Base-by-base conservation (phyloP, 2,113 vertebrate species). In the Herpailurus yagouaroundi region DNA sequence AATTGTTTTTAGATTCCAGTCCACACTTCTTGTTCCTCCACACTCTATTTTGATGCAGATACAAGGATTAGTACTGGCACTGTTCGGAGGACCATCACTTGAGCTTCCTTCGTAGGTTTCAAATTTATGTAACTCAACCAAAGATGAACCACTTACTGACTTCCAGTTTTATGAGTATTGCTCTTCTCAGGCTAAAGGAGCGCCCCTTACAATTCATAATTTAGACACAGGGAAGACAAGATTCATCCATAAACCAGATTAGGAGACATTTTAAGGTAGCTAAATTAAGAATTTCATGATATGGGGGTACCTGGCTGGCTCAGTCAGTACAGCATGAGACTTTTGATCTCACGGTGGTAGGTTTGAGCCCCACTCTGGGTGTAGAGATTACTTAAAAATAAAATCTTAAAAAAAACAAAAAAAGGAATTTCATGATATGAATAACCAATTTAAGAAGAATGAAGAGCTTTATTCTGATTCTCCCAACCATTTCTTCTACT, bases 21-120 rank as follows among this genome's bases (percentile, higher is more conserved):
- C 89, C 93, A 97, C 71, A 93, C 93, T 94, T 92, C 94, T 74
- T 41, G 52, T 55, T 94, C 86, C 79, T 96, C 63, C 86, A 97
- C 86, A 92, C 52, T 94, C 91, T 93, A 97, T 97, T 97, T 96
- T 95, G 97, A 98, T 89, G 82, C 94, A 98, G 89, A 98, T 89
- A 89, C 48, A 85, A 96, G 29, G 21, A 87, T 91, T 81, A 94
- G 79, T 82, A 80, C 68, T 71, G 87, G 74, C 86, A 89, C 52
- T 86, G 60, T 60, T 85, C 69, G 91, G 38, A 94, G 52, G 63
- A 74, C 71, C 76, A 92, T 89, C 81, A 91, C 29, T 83, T 89
- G 95, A 92, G 38, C 68, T 68, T 85, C 60, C 80, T 90, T 48
- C 63, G 23, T 92, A 95, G 92, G 36, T 94, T 97, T 97, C 69